Conservation (phyloP, 64 coral and sea anemone genomes). For the Stichodactyla mertensii region DNA sequence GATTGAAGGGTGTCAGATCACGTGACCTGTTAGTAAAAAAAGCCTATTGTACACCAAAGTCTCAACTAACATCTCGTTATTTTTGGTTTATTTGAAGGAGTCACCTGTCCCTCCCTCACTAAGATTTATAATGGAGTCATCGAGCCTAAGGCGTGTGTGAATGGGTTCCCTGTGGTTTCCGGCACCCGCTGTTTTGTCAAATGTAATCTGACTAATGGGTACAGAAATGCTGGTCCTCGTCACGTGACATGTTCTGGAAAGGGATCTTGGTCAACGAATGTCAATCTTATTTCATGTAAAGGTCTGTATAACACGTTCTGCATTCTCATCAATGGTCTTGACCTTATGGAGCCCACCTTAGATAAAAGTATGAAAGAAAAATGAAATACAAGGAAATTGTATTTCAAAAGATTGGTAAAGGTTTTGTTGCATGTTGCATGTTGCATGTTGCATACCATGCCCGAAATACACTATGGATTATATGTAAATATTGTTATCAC, state of each 20-base stretch:
- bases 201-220: constrained; percentile 36
- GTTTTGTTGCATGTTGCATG: too few relatives aligned
- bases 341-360: too few relatives aligned
- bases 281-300: constrained; percentile 1
- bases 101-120: not conserved
- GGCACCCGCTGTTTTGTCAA: constrained; percentile 36
- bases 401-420: too few relatives aligned
- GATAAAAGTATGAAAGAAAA: too few relatives aligned
- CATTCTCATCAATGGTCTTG: not conserved
- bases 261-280: constrained; percentile 37
- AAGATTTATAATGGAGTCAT: not conserved
- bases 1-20: too few relatives aligned
- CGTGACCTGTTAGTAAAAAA: too few relatives aligned
- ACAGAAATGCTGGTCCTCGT: not conserved
- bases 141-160: not conserved
- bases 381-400: too few relatives aligned
- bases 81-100: not conserved
- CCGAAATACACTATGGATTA: too few relatives aligned
- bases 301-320: not conserved
- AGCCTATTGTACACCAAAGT: too few relatives aligned
- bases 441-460: too few relatives aligned
- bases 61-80: not conserved
- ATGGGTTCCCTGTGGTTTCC: constrained; percentile 33
- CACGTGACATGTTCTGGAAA: constrained; percentile 19
- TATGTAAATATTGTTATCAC: too few relatives aligned